Evolutionary conservation across 2,888 invertebrate genomes (phyloP).

Genomic region (Calameuta pallipes): DNA sequence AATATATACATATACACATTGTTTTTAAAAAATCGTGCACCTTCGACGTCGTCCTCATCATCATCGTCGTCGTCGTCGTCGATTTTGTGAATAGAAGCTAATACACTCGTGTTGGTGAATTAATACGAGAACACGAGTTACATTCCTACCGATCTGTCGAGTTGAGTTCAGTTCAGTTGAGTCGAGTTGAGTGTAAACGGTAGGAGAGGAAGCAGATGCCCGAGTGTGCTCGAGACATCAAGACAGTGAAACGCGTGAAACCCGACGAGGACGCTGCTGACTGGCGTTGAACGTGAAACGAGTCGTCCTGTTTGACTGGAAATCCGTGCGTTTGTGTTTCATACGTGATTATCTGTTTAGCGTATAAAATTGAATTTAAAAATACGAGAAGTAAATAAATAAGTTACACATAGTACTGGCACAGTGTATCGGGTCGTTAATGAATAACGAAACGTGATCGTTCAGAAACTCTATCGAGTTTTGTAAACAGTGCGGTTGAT

Average conservation of each 20-base stretch:
- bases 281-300: background rate
- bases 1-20: constrained; percentile 8
- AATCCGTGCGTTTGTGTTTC: background rate
- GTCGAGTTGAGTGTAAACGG: background rate
- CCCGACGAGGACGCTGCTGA: background rate
- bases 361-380: background rate
- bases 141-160: background rate
- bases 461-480: background rate
- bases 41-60: background rate
- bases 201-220: background rate
- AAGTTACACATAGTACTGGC: background rate
- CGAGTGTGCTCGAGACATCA: background rate
- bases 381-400: background rate
- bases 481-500: background rate
- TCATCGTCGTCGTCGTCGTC: background rate
- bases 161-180: background rate
- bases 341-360: background rate
- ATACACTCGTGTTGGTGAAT: background rate
- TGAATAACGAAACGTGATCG: background rate
- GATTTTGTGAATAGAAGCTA: background rate
- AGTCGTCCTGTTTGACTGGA: background rate
- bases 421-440: background rate
- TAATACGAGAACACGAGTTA: background rate
- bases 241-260: background rate
- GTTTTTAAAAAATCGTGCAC: background rate